A percentile compares a stretch with the other conserved stretches of the same genome.
Evolutionary conservation across 2,113 vertebrate genomes (phyloP).

Genomic region (Falcunculus frontatus): DNA sequence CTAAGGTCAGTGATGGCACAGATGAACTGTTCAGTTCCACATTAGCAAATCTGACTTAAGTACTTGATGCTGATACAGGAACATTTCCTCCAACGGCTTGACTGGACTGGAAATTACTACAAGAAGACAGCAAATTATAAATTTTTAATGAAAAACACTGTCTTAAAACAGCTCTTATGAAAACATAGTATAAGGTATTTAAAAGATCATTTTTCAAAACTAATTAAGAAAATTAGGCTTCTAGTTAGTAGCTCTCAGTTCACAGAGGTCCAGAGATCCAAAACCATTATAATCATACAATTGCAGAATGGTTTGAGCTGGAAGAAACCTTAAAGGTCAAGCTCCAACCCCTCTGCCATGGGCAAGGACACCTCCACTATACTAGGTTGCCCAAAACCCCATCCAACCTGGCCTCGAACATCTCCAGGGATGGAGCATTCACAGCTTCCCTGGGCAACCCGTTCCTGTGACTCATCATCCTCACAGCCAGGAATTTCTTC

Average conservation of each 20-base stretch:
- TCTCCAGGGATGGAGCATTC: not conserved
- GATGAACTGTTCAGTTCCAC: not conserved
- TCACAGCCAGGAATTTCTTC: not conserved
- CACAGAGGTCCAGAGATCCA: not conserved
- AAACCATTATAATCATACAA: not conserved
- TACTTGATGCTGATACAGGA: not conserved
- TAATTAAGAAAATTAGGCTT: not conserved
- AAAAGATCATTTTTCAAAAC: not conserved
- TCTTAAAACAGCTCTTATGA: not conserved
- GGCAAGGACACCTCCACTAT: not conserved
- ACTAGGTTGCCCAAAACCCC: not conserved
- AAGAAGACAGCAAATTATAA: not conserved
- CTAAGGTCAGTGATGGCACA: not conserved
- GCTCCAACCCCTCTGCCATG: not conserved
- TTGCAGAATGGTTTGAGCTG: not conserved
- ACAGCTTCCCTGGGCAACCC: not conserved
- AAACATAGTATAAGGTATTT: accelerated
- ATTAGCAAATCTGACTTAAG: not conserved
- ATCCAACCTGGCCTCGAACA: not conserved
- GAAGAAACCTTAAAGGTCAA: not conserved
- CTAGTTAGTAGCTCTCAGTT: not conserved
- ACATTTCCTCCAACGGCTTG: not conserved
- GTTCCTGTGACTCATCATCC: not conserved
- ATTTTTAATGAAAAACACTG: not conserved
- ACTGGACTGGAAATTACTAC: not conserved